Percentiles rank a stretch among this genome's conserved stretches.
These are phyloP conservation scores for Balaeniceps rex DNA, from an alignment of 2,113 vertebrate species.

Conservation along the genomic window DNA sequence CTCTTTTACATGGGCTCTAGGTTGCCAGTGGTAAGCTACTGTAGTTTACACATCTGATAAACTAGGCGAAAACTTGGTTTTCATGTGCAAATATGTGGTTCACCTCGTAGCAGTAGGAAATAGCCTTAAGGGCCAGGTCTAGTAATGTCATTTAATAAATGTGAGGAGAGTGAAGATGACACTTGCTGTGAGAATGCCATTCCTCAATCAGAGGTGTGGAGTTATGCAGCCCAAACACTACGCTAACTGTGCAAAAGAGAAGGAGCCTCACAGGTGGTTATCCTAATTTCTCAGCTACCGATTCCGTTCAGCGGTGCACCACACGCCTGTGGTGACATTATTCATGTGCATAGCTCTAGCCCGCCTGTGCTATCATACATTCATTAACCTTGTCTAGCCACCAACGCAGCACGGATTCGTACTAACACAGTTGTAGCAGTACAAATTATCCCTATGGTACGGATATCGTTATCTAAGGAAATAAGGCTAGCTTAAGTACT, in stretches of 20 bases:
- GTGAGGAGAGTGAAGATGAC: background rate
- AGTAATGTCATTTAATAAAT: background rate
- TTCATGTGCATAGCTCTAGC: background rate
- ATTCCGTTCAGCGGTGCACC: too few species aligned
- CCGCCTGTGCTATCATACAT: background rate
- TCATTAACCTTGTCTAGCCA: background rate
- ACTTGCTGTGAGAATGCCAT: background rate
- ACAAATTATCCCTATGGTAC: background rate
- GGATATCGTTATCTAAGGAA: background rate
- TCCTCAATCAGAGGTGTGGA: background rate
- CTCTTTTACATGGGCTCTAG: background rate
- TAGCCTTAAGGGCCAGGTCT: background rate
- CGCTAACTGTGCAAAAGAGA: background rate
- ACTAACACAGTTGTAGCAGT: background rate
- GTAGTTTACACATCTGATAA: background rate
- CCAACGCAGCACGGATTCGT: fast-evolving
- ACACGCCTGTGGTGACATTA: background rate
- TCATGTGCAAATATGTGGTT: background rate
- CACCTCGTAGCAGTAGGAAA: background rate
- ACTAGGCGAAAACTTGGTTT: background rate
- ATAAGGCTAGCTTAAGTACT: background rate
- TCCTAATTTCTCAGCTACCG: background rate
- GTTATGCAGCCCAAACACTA: background rate
- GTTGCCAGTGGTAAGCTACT: background rate
- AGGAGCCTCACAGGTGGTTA: background rate